These are phyloP conservation scores for Clarias gariepinus DNA, from an alignment of 2,113 vertebrate genomes.

Conservation along the genomic window DNA sequence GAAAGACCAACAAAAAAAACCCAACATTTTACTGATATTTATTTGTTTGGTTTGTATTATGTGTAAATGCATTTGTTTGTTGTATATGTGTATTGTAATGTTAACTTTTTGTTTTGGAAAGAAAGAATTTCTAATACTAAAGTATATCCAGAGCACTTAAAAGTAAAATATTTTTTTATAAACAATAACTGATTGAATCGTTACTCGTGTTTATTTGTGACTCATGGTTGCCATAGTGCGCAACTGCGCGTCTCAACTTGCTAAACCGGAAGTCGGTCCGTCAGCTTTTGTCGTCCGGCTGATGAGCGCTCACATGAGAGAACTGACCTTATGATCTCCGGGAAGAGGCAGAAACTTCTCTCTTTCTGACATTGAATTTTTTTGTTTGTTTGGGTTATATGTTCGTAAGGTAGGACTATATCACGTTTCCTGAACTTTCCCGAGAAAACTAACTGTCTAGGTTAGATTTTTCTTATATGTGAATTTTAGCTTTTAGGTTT, in stretches of 20 bases:
- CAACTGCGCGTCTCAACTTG: background rate
- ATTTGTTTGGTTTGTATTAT: background rate
- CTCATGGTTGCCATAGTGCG: background rate
- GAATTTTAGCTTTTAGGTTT: background rate
- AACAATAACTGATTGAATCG: background rate
- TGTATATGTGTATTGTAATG: background rate
- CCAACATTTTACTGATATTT: background rate
- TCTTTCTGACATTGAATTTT: background rate
- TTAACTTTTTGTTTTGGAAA: no score
- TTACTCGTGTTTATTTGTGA: background rate
- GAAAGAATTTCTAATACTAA: background rate
- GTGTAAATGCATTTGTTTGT: background rate
- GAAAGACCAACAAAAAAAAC: no score
- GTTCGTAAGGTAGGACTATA: conserved; percentile 47
- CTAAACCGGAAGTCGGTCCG: conserved; percentile 57
- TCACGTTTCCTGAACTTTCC: no score
- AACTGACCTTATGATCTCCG: conserved; percentile 53
- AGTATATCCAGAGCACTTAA: background rate
- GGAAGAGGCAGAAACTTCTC: conserved; percentile 27
- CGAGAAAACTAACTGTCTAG: no score
- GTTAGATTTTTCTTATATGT: background rate
- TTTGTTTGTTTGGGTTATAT: conserved; percentile 23
- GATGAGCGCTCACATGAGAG: conserved; percentile 4
- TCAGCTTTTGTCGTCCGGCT: conserved; percentile 39
- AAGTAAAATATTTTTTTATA: no score